Base-by-base conservation (phyloP, 2,888 invertebrate genomes). In the Heteromyza rotundicornis region DNA sequence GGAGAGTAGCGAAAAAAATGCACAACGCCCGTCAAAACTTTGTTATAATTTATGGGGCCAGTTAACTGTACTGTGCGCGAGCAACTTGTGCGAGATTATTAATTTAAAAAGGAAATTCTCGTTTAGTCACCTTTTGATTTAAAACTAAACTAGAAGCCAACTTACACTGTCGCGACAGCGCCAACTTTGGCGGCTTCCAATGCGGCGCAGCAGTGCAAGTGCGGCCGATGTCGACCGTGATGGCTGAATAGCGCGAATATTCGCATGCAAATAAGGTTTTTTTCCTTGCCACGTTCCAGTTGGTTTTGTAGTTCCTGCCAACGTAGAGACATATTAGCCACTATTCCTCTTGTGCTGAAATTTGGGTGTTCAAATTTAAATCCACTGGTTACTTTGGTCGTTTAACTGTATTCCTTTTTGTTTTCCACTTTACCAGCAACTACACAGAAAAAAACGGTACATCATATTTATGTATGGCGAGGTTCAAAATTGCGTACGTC, bases 61-160 rank as follows among this genome's bases (percentile, higher is more conserved):
- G 74, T 68, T 73, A 72, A 53, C 32, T 19, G 3, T 35, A 22
- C 53, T 3, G 35, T 53, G 53, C 27, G 55, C 55, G 16, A 8
- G n/a, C 20, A 40, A 14, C 19, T 36, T 40, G 57, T 62, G 56
- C 62, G 70, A 70, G 71, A 76, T 75, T 80, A 81, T 80, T 79
- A 80, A 80, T 80, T 76, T 75, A 73, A 80, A 81, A 75, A 77
- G 79, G 80, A 80, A 80, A 81, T 79, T 80, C 75, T 71, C 78
- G 74, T 81, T 81, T 79, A 78, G 77, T 80, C 80, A 77, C 77
- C 75, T 76, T 74, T 77, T 73, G 72, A 77, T 76, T 76, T 73
- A 74, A 74, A 73, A 66, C 66, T 63, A 58, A 59, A 23, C 54
- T 49, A 47, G 14, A 54, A 32, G 20, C 22, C 35, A 47, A 57